Evolutionary conservation across 1,140 invertebrate species (phyloP).

Genomic region (Leptestheria dahalacensis): DNA sequence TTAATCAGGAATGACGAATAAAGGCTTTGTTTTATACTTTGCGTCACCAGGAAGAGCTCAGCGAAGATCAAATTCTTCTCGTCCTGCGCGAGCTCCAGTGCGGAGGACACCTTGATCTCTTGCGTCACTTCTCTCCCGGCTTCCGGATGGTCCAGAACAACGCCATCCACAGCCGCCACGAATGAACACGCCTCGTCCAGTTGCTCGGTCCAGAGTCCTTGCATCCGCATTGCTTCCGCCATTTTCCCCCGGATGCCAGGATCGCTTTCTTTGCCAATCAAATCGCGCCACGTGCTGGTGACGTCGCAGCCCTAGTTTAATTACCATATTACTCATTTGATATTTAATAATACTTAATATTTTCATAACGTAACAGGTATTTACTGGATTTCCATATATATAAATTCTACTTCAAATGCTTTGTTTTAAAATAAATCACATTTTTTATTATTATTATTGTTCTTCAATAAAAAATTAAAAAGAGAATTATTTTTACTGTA

Average conservation of each 20-base stretch:
- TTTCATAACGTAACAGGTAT: too few relatives aligned
- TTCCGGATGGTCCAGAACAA: neutral
- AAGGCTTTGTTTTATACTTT: too few relatives aligned
- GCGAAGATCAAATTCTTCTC: neutral
- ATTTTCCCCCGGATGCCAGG: neutral
- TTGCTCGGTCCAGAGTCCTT: neutral
- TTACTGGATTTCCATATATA: too few relatives aligned
- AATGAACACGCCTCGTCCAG: neutral
- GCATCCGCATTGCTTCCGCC: neutral
- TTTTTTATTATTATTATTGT: too few relatives aligned
- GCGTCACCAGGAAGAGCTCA: neutral
- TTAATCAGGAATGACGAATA: too few relatives aligned
- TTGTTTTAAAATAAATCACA: too few relatives aligned
- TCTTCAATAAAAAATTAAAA: neutral
- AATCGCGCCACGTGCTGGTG: neutral
- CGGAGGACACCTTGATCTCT: neutral
- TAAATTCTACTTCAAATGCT: too few relatives aligned
- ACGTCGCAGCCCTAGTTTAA: slow-evolving; percentile 3
- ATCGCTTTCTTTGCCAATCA: neutral
- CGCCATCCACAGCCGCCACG: neutral
- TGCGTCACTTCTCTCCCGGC: neutral
- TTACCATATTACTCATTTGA: too few relatives aligned
- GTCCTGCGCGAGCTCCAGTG: neutral
- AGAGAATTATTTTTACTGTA: neutral
- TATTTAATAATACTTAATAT: too few relatives aligned